phyloP scores from a whole-genome alignment of 2,797 vertebrate genomes.

The Hipposideros larvatus region DNA sequence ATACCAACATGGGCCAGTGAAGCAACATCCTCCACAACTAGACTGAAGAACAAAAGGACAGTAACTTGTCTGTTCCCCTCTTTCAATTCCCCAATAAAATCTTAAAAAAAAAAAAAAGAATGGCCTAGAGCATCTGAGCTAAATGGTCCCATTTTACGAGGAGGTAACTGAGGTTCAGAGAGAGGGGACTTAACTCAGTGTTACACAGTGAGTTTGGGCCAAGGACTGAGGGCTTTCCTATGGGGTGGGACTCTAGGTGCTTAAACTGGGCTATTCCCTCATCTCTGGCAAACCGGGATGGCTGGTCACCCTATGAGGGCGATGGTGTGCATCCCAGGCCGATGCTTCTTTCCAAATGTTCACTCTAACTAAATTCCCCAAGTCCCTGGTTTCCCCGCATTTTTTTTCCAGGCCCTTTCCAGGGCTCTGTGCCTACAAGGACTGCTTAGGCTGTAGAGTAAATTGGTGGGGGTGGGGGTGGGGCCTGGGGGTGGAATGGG shows the following conservation, averaged over 20 bases:
- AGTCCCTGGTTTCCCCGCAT: background rate
- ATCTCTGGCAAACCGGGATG: background rate
- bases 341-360: background rate
- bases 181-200: background rate
- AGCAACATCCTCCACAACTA: too few relatives aligned
- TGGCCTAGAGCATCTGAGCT: background rate
- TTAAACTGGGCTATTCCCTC: background rate
- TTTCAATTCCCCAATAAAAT: too few relatives aligned
- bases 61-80: too few relatives aligned
- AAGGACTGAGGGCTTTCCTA: background rate
- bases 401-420: background rate
- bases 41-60: too few relatives aligned
- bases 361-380: background rate
- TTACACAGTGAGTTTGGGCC: background rate
- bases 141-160: background rate
- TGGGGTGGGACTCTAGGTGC: background rate
- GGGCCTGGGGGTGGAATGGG: background rate
- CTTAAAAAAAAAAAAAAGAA: too few relatives aligned
- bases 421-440: background rate
- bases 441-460: background rate
- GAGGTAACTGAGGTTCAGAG: background rate
- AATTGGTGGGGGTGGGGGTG: background rate
- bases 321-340: background rate
- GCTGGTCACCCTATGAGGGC: background rate
- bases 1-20: too few relatives aligned